These are phyloP conservation scores for Lasiurus cinereus DNA, from an alignment of 2,113 vertebrate genomes.

Conservation along the genomic window DNA sequence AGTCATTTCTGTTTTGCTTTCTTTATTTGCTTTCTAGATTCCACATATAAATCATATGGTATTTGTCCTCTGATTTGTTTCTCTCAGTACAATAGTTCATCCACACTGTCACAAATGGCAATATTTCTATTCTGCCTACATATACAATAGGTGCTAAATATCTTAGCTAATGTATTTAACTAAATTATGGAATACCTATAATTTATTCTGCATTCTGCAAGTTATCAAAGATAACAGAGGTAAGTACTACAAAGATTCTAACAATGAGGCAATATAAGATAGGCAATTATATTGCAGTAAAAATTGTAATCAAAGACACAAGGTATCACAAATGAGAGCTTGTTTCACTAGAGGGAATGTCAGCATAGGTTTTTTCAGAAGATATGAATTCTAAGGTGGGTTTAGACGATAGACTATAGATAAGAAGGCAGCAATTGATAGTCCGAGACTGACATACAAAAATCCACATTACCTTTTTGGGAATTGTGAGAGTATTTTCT, in stretches of 20 bases:
- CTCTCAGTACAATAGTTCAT: neutral
- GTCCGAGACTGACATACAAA: neutral
- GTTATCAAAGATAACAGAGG: neutral
- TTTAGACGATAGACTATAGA: neutral
- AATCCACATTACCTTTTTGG: neutral
- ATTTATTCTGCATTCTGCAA: neutral
- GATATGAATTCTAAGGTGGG: neutral
- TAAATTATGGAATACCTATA: neutral
- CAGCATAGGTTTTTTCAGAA: neutral
- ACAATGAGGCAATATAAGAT: neutral
- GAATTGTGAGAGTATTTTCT: neutral
- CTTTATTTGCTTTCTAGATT: neutral
- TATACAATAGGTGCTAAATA: neutral
- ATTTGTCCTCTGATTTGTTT: neutral
- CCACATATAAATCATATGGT: neutral
- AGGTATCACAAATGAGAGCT: fast-evolving
- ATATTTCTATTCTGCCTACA: neutral
- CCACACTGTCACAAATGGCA: neutral
- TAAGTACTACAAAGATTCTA: neutral
- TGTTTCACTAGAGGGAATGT: neutral
- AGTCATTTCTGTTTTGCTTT: neutral
- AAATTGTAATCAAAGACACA: neutral
- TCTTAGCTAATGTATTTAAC: neutral
- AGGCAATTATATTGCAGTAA: neutral
- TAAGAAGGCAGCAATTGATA: neutral